Evolutionary conservation across 2,888 invertebrate genomes (phyloP).

Genomic region (Polyommatus icarus): DNA sequence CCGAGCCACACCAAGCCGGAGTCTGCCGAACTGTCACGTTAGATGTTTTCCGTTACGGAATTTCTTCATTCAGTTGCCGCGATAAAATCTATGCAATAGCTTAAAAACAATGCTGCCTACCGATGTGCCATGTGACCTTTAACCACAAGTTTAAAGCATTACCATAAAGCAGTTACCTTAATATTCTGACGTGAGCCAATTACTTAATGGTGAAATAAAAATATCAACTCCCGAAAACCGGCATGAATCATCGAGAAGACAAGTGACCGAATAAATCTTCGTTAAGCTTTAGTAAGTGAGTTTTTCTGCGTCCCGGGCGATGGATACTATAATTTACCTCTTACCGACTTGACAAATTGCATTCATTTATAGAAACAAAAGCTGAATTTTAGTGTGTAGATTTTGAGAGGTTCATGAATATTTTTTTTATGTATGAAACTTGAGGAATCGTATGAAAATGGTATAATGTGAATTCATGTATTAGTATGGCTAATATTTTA

Average conservation of each 20-base stretch:
- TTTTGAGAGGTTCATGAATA: neutral
- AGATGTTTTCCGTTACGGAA: no score
- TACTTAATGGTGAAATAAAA: conserved; percentile 19
- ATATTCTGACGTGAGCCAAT: conserved; percentile 4
- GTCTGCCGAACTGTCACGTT: no score
- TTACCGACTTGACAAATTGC: conserved; percentile 51
- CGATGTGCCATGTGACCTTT: no score
- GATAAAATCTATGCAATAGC: no score
- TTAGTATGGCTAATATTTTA: no score
- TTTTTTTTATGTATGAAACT: neutral
- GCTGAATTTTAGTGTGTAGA: neutral
- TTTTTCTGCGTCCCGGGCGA: conserved; percentile 45
- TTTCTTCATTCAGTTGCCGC: no score
- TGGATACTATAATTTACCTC: conserved; percentile 49
- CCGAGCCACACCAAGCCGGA: no score
- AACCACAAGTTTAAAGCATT: neutral
- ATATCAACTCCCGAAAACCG: conserved; percentile 35
- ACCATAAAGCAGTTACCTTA: neutral
- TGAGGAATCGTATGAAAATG: no score
- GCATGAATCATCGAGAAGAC: conserved; percentile 49
- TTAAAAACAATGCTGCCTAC: no score
- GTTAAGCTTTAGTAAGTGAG: conserved; percentile 54
- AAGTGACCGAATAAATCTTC: conserved; percentile 52
- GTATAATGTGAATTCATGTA: no score
- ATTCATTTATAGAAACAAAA: conserved; percentile 44